Evolutionary conservation across 2,888 invertebrate species (phyloP).

Genomic region (Osmoderma eremita): DNA sequence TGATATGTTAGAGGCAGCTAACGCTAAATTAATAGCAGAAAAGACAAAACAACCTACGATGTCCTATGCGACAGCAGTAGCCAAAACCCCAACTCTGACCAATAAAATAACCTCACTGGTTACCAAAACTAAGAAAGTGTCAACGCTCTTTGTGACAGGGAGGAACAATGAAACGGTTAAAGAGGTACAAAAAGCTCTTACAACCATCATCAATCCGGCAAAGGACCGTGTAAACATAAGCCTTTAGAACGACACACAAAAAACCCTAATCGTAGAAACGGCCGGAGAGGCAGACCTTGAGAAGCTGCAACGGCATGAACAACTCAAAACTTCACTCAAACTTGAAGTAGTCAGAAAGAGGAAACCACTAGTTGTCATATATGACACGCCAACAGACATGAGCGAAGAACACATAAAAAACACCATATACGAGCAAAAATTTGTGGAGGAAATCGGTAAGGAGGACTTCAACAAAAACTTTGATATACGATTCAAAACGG

Average conservation of each 20-base stretch:
- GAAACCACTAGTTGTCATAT: slow-evolving; percentile 26
- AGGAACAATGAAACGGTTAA: not conserved
- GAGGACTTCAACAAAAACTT: slow-evolving; percentile 20
- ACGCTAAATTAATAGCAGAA: not conserved
- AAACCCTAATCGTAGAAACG: not conserved
- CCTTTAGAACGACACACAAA: slow-evolving; percentile 5
- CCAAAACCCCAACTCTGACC: no score
- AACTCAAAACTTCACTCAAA: not conserved
- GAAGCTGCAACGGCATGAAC: not conserved
- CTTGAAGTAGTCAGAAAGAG: not conserved
- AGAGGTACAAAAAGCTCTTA: not conserved
- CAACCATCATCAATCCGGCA: not conserved
- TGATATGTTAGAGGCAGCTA: not conserved
- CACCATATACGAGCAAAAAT: slow-evolving; percentile 31
- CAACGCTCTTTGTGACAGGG: not conserved
- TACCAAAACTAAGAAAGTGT: not conserved
- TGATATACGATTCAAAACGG: slow-evolving; percentile 36
- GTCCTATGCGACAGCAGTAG: not conserved
- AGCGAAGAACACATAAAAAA: not conserved
- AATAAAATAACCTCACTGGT: not conserved
- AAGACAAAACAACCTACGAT: not conserved
- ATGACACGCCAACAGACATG: slow-evolving; percentile 11
- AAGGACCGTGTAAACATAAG: not conserved
- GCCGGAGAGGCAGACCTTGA: not conserved
- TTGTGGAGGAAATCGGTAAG: not conserved